These are phyloP conservation scores for Tringa solitaria DNA, from an alignment of 2,113 vertebrate genomes.

Conservation along the genomic window DNA sequence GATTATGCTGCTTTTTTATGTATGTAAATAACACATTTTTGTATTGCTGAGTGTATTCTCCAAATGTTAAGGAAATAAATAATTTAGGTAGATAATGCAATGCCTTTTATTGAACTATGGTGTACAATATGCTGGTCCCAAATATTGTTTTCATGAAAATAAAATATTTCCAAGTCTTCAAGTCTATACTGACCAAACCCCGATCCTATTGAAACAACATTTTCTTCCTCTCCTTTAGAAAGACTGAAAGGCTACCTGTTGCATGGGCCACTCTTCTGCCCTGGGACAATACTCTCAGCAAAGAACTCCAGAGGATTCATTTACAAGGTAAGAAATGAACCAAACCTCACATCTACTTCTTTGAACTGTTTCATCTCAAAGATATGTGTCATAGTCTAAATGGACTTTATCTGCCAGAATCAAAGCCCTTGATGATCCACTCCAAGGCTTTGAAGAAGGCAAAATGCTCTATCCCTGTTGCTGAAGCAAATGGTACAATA, in stretches of 20 bases:
- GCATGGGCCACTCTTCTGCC: fast-evolving
- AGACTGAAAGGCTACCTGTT: neutral
- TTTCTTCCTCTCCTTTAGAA: neutral
- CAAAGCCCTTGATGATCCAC: neutral
- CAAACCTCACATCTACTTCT: neutral
- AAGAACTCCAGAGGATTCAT: neutral
- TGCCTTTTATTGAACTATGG: neutral
- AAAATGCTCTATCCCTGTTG: neutral
- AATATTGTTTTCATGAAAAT: neutral
- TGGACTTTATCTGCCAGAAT: neutral
- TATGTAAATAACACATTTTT: neutral
- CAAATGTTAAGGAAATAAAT: neutral
- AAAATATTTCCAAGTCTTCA: neutral
- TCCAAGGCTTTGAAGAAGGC: neutral
- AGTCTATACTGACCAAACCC: neutral
- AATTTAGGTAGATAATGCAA: neutral
- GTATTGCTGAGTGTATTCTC: neutral
- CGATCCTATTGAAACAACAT: neutral
- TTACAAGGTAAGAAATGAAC: neutral
- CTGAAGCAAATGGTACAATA: neutral
- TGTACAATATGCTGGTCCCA: neutral
- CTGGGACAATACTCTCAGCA: neutral
- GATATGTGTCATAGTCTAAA: neutral
- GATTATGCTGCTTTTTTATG: neutral
- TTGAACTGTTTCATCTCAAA: neutral